Percentiles rank a stretch among this genome's conserved stretches.
These are phyloP conservation scores for Sylvia atricapilla DNA, from an alignment of 2,113 vertebrate species.

Conservation along the genomic window DNA sequence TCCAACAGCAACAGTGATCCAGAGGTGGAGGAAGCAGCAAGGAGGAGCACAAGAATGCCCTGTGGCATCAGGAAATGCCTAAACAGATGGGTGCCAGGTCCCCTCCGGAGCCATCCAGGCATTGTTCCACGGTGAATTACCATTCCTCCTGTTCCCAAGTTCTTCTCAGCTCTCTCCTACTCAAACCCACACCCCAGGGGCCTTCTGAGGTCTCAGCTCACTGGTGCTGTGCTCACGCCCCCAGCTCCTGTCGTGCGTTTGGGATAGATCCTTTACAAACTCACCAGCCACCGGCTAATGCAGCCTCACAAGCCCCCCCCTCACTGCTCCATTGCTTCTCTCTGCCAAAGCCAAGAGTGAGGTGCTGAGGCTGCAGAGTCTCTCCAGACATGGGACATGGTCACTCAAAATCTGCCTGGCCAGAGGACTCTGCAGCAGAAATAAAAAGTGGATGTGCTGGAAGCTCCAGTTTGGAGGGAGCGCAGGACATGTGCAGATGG, in stretches of 20 bases:
- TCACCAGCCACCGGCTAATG: accelerated
- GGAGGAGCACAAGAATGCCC: not conserved
- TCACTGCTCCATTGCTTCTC: not conserved
- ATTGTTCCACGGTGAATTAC: not conserved
- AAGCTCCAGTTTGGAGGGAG: not conserved
- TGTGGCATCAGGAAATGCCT: not conserved
- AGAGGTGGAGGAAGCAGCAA: not conserved
- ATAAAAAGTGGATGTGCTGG: not conserved
- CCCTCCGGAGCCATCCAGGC: not conserved
- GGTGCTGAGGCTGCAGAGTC: not conserved
- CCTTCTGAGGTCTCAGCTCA: not conserved
- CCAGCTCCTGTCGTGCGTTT: not conserved
- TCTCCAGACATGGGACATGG: not conserved
- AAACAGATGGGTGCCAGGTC: not conserved
- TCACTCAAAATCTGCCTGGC: not conserved
- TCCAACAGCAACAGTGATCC: slow-evolving; percentile 47
- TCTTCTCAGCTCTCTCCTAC: not conserved
- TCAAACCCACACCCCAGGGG: not conserved
- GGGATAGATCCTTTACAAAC: not conserved
- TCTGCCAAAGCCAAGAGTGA: not conserved
- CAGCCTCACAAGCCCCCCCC: not conserved
- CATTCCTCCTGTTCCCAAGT: not conserved
- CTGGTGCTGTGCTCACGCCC: not conserved
- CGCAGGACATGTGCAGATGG: not conserved
- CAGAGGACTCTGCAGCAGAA: not conserved